phyloP scores from a whole-genome alignment of 2,888 invertebrate species.

The Coelogynopora nodosa region DNA sequence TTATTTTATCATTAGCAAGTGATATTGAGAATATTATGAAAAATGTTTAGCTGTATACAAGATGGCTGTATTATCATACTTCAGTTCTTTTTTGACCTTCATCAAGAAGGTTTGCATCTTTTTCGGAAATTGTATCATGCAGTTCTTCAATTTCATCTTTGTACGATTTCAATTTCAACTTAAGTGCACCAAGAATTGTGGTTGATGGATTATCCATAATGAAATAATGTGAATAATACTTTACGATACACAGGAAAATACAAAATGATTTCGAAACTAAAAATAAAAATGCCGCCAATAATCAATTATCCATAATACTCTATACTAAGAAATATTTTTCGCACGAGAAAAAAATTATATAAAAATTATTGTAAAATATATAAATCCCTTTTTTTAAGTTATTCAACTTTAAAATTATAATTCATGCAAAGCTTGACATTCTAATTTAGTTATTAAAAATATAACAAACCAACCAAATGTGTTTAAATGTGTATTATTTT shows the following conservation, averaged over 20 bases:
- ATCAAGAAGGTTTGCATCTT: neutral
- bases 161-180: neutral
- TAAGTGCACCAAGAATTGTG: neutral
- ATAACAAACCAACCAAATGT: neutral
- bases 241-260: neutral
- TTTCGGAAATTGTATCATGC: neutral
- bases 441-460: too few relatives aligned
- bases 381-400: too few relatives aligned
- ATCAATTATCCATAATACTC: too few relatives aligned
- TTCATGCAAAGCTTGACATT: too few relatives aligned
- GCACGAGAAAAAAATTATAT: too few relatives aligned
- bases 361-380: too few relatives aligned
- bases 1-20: too few relatives aligned
- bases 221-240: neutral
- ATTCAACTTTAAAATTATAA: too few relatives aligned
- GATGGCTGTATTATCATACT: too few relatives aligned
- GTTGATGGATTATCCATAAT: neutral
- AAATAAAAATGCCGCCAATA: neutral
- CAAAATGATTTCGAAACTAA: neutral
- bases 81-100: neutral
- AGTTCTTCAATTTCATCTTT: neutral
- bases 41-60: too few relatives aligned
- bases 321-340: too few relatives aligned
- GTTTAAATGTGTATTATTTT: neutral
- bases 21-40: too few relatives aligned